These are phyloP conservation scores for Tricholaema leucomelas DNA, from an alignment of 2,113 vertebrate species.

Conservation along the genomic window DNA sequence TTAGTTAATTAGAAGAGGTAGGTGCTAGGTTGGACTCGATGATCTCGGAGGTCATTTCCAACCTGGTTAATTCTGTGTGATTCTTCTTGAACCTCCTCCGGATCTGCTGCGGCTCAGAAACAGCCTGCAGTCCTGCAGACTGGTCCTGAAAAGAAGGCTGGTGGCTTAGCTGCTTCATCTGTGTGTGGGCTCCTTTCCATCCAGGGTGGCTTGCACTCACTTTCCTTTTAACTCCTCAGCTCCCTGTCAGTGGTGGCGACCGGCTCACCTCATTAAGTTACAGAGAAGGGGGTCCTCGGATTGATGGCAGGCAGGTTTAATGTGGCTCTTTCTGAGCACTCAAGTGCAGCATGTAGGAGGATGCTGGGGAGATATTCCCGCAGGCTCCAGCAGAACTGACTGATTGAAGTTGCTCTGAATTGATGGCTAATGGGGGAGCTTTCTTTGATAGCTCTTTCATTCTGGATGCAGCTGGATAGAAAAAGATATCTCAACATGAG, in stretches of 20 bases:
- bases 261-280: slow-evolving; percentile 68
- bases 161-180: slow-evolving; percentile 19
- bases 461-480: slow-evolving; percentile 61
- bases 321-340: slow-evolving; percentile 65
- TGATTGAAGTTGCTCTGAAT: slow-evolving; percentile 73
- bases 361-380: slow-evolving; percentile 65
- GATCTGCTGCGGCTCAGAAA: background rate
- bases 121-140: background rate
- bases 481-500: slow-evolving; percentile 12
- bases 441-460: slow-evolving; percentile 69
- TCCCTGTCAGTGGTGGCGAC: slow-evolving; percentile 58
- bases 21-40: too few species aligned
- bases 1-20: too few species aligned
- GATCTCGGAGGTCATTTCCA: too few species aligned
- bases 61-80: too few species aligned
- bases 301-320: slow-evolving; percentile 73
- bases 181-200: background rate
- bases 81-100: background rate
- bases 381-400: slow-evolving; percentile 68
- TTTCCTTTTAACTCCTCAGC: slow-evolving; percentile 53
- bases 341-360: slow-evolving; percentile 66
- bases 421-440: slow-evolving; percentile 64
- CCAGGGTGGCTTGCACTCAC: background rate
- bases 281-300: slow-evolving; percentile 48
- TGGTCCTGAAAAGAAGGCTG: background rate